Conservation (phyloP, 2,888 invertebrate genomes). For the Brachynemurus nebulosus region DNA sequence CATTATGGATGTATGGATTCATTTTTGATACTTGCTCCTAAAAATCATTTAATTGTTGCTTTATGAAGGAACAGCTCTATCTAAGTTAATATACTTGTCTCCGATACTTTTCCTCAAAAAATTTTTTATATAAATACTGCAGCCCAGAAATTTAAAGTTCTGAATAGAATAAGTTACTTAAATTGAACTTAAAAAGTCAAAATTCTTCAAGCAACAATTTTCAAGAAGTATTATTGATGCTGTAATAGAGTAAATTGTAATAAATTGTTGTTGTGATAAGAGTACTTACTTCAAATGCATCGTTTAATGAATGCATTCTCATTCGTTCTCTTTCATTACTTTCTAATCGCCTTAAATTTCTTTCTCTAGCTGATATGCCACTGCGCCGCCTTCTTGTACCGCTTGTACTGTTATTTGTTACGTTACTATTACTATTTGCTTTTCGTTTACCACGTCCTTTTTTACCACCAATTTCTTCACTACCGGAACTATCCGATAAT, state of each 20-base stretch:
- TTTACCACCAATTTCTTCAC: slow-evolving; percentile 11
- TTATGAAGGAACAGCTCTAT: too few relatives aligned
- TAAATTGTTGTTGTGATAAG: background rate
- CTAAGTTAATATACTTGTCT: too few relatives aligned
- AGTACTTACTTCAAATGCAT: slow-evolving; percentile 59
- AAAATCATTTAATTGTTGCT: too few relatives aligned
- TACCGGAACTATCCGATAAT: slow-evolving; percentile 10
- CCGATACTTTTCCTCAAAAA: too few relatives aligned
- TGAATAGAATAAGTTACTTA: too few relatives aligned
- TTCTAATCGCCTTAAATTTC: slow-evolving; percentile 57
- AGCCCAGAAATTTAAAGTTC: too few relatives aligned
- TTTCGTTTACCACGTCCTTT: slow-evolving; percentile 20
- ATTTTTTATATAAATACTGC: too few relatives aligned
- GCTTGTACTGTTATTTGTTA: slow-evolving; percentile 18
- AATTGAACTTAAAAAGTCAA: background rate
- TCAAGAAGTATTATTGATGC: slow-evolving; percentile 5
- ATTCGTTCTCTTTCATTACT: slow-evolving; percentile 66
- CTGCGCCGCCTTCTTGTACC: slow-evolving; percentile 38
- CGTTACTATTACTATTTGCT: slow-evolving; percentile 30
- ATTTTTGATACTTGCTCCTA: too few relatives aligned
- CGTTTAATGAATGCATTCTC: slow-evolving; percentile 68
- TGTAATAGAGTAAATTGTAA: background rate
- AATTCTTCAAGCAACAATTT: background rate
- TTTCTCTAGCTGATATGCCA: slow-evolving; percentile 49
- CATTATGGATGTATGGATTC: too few relatives aligned